Base-by-base conservation (phyloP, 2,888 invertebrate genomes). In the Acanthopleura granulata region DNA sequence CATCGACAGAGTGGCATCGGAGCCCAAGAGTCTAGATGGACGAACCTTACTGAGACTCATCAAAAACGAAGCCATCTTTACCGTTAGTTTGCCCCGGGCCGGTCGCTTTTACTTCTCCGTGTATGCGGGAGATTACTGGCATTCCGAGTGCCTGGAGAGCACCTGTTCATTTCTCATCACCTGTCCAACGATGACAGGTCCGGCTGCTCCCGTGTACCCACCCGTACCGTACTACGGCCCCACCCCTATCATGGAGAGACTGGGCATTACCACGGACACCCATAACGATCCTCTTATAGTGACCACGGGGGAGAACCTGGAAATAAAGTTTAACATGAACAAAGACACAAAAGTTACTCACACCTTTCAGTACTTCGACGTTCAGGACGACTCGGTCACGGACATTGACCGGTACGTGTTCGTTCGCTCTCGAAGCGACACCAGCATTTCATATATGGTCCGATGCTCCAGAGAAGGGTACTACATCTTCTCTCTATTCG, bases 71-170 rank as follows among this genome's bases (percentile, higher is more conserved):
- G 86, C 86, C 22, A 86, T 89, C 72, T 91, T 91, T 78, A 85
- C 87, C 0, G 87, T 91, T 22, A 86, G 87, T 66, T 88, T 91
- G 0, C 91, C 91, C 0, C 80, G 84, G 22, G 86, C 89, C 9
- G 91, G 91, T 14, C 75, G 85, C 73, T 92, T 89, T 81, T 89
- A 88, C 79, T 89, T 91, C 73, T 91, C 91, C 73, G 87, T 90
- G 18, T 90, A 86, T 76, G 87, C 86, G 0, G 87, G 87, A 0
- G 87, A 87, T 30, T 87, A 86, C 74, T 89, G 88, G 88, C 83
- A 86, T 29, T 84, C 86, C 0, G 87, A 88, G 51, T 86, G 87
- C 71, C 79, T 89, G 74, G 90, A 90, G 74, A 87, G 89, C 77
- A 88, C 89, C 12, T 88, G 88, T 74, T 84, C 87, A 9, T 90